phyloP scores from a whole-genome alignment of 1,140 invertebrate genomes.

The Drosophila paulistorum region DNA sequence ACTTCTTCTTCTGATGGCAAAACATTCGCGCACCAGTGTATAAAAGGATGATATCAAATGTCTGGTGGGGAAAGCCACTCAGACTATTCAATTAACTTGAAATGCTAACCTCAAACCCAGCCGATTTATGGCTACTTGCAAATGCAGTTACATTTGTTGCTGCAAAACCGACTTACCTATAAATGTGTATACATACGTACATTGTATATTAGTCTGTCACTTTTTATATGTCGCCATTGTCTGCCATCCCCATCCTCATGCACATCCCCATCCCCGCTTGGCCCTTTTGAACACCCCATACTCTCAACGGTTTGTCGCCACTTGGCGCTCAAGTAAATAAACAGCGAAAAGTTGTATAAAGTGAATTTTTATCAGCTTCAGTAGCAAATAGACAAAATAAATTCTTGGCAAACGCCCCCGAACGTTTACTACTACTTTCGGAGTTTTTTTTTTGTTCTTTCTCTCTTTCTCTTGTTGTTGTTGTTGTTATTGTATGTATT shows the following conservation, averaged over 20 bases:
- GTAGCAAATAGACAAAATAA: conserved; percentile 76
- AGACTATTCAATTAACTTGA: conserved; percentile 7
- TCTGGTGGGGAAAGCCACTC: neutral
- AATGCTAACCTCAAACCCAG: conserved; percentile 3
- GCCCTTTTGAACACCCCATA: neutral
- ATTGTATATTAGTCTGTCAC: conserved; percentile 52
- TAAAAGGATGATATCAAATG: neutral
- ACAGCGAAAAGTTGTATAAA: conserved; percentile 65
- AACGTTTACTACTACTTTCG: conserved; percentile 25
- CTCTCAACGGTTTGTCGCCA: conserved; percentile 33
- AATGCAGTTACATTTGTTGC: conserved; percentile 50
- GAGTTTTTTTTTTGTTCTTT: conserved; percentile 32
- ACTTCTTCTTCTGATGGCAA: neutral
- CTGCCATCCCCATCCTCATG: conserved; percentile 33
- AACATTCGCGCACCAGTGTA: neutral
- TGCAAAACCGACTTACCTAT: neutral
- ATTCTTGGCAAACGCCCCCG: conserved; percentile 59
- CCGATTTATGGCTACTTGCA: conserved; percentile 20
- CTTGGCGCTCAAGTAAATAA: conserved; percentile 58
- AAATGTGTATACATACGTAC: neutral
- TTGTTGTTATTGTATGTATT: conserved; percentile 7
- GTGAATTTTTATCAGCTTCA: conserved; percentile 76
- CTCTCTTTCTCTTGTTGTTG: neutral
- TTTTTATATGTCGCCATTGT: conserved; percentile 55
- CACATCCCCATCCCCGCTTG: neutral